phyloP scores from a whole-genome alignment of 2,888 invertebrate genomes.

The Helleia helle region DNA sequence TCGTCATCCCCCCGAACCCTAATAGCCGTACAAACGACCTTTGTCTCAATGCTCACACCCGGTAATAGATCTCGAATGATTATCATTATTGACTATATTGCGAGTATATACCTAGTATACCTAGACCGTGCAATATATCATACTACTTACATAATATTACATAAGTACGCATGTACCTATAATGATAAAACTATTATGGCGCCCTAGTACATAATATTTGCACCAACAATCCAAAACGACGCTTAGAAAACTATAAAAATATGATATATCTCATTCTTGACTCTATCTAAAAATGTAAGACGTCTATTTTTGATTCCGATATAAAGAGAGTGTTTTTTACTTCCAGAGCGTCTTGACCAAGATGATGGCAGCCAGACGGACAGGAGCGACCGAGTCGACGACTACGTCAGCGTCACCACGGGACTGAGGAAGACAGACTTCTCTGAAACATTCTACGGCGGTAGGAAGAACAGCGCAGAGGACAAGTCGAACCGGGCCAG shows the following conservation, averaged over 20 bases:
- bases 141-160: too few species aligned
- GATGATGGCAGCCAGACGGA: constrained; percentile 60
- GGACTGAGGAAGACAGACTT: constrained; percentile 82
- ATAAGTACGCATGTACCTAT: too few species aligned
- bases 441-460: constrained; percentile 75
- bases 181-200: too few species aligned
- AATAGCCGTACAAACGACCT: background rate
- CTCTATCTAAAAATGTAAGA: too few species aligned
- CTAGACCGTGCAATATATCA: too few species aligned
- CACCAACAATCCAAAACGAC: too few species aligned
- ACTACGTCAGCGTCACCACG: constrained; percentile 79
- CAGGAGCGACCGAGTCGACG: constrained; percentile 54
- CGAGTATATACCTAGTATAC: too few species aligned
- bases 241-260: too few species aligned
- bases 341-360: constrained; percentile 78
- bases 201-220: too few species aligned
- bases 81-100: background rate
- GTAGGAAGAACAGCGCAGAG: constrained; percentile 59
- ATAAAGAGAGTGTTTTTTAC: too few species aligned
- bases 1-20: background rate
- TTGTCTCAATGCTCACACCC: background rate
- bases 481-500: constrained; percentile 57
- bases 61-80: background rate
- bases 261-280: too few species aligned
- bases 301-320: too few species aligned